Conservation (phyloP, 2,888 invertebrate genomes). For the Oscheius sp. region DNA sequence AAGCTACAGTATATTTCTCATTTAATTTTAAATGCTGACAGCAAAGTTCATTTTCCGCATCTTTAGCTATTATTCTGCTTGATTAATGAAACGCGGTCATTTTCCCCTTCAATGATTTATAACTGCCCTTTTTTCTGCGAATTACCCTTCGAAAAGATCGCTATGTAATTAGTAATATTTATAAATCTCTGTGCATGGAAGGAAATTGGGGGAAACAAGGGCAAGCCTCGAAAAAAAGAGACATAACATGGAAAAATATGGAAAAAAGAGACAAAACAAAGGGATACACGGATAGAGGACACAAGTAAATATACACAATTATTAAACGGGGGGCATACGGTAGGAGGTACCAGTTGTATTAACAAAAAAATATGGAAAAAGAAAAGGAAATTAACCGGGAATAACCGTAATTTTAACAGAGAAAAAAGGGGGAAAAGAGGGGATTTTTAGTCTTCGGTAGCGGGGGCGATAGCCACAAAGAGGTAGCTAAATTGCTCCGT, state of each 20-base stretch:
- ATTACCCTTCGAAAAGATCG: not conserved
- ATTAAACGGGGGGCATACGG: not conserved
- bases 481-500: slow-evolving; percentile 30
- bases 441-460: not conserved
- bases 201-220: not conserved
- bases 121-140: not conserved
- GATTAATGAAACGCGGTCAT: no score
- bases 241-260: not conserved
- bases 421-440: slow-evolving; percentile 17
- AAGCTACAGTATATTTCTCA: no score
- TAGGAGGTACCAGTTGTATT: slow-evolving; percentile 18
- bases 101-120: not conserved
- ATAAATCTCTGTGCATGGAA: slow-evolving; percentile 21
- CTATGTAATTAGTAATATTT: slow-evolving; percentile 5
- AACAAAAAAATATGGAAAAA: not conserved
- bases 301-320: slow-evolving; percentile 1
- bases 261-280: slow-evolving; percentile 8
- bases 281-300: slow-evolving; percentile 15
- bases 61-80: no score
- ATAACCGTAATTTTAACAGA: slow-evolving; percentile 30
- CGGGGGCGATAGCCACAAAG: slow-evolving; percentile 32
- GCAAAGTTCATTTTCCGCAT: no score
- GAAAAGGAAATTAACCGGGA: slow-evolving; percentile 22
- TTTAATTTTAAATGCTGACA: no score
- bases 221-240: not conserved